phyloP scores from a whole-genome alignment of 2,888 invertebrate species.

The Frankliniella intonsa region DNA sequence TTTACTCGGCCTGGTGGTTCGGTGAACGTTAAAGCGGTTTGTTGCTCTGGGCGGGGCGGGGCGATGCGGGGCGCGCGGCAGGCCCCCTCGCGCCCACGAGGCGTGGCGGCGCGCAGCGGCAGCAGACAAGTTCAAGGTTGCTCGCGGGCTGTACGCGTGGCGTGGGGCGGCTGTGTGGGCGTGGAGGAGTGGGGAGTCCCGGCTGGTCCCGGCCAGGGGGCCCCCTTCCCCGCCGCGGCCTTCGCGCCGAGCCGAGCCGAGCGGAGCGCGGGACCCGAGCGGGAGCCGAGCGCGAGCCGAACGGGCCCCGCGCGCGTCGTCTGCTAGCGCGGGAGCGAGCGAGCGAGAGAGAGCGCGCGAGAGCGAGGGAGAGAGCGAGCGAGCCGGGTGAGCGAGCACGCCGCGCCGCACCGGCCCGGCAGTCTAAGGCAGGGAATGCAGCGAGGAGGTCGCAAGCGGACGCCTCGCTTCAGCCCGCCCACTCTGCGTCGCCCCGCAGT shows the following conservation, averaged over 20 bases:
- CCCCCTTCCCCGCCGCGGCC: background rate
- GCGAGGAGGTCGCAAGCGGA: background rate
- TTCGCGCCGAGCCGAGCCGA: conserved; percentile 10
- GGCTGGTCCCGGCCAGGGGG: conserved; percentile 29
- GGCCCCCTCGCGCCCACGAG: too few relatives aligned
- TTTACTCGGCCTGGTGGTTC: background rate
- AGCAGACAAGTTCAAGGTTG: conserved; percentile 41
- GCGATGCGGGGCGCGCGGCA: background rate
- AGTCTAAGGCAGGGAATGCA: conserved; percentile 11
- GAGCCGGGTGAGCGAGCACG: background rate
- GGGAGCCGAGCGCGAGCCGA: conserved; percentile 10
- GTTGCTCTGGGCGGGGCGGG: background rate
- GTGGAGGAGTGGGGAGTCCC: conserved; percentile 41
- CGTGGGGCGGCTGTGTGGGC: conserved; percentile 45
- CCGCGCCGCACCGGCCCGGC: conserved; percentile 5
- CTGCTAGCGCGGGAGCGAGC: background rate
- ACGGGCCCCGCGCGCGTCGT: background rate
- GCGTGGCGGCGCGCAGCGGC: background rate
- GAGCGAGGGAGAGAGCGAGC: background rate
- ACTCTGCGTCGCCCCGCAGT: conserved; percentile 29
- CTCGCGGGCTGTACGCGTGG: conserved; percentile 32
- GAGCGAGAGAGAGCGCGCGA: background rate
- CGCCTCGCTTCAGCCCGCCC: conserved; percentile 32
- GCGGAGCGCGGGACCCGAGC: background rate
- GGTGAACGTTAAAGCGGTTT: background rate